Evolutionary conservation across 2,888 invertebrate genomes (phyloP), one percentile per base, ranked within the genome.

Genomic region (Silvanus unidentatus): DNA sequence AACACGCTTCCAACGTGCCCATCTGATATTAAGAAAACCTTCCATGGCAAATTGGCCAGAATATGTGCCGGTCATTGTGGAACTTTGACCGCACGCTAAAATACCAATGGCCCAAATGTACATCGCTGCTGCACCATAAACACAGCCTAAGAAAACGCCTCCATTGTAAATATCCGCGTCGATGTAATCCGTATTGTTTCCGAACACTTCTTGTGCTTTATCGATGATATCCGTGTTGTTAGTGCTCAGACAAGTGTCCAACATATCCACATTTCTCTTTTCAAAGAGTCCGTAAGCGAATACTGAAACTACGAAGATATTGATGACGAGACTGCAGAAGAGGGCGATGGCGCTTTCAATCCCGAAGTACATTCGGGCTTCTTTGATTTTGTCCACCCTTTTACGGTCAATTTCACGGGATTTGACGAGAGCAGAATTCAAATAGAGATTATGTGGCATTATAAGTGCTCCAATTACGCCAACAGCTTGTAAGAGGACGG

Each of bases 361-460:
- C 55, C 88, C 85, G 63, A 81, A 88, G 68, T 93, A 93, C 67
- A 80, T 80, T 67, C 89, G 91, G 1, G 92, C 93, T 66, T 93
- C 91, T 46, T 74, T 76, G 0, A 93, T 80, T 68, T 83, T 82
- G 29, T 75, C 73, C 22, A 80, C 76, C 58, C 84, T 79, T 16
- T 75, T 77, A 45, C 91, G 76, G 67, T 93, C 86, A 27, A 93
- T 75, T 51, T 85, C 84, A 51, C 92, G 77, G 1, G 88, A 88
- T 83, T 91, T 90, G 22, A 92, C 91, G 45, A 92, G 75, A 16
- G 92, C 91, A 29, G 91, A 91, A 68, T 93, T 92, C 9, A 93
- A 76, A 66, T 91, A 92, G 38, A 92, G 75, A 73, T 93, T 93
- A 63, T 93, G 92, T 0, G 92, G 92, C 92, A 92, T 93, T 53